phyloP scores from a whole-genome alignment of 37 sponge, comb jelly and placozoan genomes.

The Haliclona indistincta region DNA sequence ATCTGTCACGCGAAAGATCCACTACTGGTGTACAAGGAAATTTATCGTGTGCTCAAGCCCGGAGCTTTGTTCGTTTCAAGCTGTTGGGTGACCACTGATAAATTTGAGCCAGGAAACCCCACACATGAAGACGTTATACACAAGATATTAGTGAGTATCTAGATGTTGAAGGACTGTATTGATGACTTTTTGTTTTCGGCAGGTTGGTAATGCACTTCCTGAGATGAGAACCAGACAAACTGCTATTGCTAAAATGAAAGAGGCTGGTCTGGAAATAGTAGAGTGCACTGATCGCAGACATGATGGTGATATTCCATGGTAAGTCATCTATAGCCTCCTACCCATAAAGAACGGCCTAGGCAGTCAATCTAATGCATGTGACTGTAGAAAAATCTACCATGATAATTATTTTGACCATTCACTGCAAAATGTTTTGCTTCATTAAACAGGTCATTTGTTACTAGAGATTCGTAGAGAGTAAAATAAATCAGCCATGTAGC shows the following conservation, averaged over 20 bases:
- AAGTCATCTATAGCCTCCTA: too few relatives aligned
- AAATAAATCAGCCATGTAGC: too few relatives aligned
- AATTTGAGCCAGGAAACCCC: slow-evolving; percentile 46
- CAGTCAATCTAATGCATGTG: too few relatives aligned
- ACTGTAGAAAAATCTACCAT: too few relatives aligned
- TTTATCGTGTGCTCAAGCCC: slow-evolving; percentile 69
- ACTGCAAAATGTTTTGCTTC: too few relatives aligned
- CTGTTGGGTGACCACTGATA: slow-evolving; percentile 70
- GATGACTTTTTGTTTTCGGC: not conserved
- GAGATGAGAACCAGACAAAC: slow-evolving; percentile 22
- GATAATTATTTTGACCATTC: too few relatives aligned
- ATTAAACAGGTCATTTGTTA: too few relatives aligned
- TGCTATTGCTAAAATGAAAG: slow-evolving; percentile 11
- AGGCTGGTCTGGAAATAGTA: slow-evolving; percentile 59
- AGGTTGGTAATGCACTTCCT: slow-evolving; percentile 61
- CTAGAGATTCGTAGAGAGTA: too few relatives aligned
- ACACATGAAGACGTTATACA: slow-evolving; percentile 50
- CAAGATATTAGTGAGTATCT: slow-evolving; percentile 42
- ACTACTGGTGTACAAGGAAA: slow-evolving; percentile 54
- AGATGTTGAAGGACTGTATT: not conserved
- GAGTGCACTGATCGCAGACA: slow-evolving; percentile 15
- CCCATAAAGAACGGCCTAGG: too few relatives aligned
- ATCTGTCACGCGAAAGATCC: slow-evolving; percentile 56
- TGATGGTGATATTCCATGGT: slow-evolving; percentile 64
- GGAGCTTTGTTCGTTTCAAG: slow-evolving; percentile 50